Percentiles rank a stretch among this genome's conserved stretches.
Evolutionary conservation across 1,140 invertebrate genomes (phyloP).

Genomic region (Cotesia glomerata): DNA sequence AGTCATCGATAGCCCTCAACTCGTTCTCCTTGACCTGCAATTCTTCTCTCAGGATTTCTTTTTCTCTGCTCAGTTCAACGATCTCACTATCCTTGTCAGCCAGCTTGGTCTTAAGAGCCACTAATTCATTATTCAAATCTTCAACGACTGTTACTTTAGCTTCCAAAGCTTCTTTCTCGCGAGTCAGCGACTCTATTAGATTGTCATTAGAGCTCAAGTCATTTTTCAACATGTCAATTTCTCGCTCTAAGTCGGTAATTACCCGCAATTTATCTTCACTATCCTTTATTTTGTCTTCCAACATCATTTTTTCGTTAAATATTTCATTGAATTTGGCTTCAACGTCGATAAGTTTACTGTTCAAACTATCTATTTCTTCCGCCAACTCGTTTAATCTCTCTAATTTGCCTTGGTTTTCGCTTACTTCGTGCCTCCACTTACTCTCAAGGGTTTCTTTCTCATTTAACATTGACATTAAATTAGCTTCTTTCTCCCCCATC

Average conservation of each 20-base stretch:
- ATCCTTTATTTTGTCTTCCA: background rate
- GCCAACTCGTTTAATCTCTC: conserved; percentile 41
- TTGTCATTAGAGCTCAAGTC: background rate
- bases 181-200: background rate
- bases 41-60: background rate
- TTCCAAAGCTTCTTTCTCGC: background rate
- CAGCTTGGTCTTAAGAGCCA: background rate
- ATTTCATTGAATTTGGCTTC: background rate
- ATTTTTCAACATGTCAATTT: conserved; percentile 22
- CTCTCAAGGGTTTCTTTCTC: conserved; percentile 36
- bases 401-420: conserved; percentile 41
- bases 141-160: conserved; percentile 9
- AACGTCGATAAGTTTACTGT: conserved; percentile 2
- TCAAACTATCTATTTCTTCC: conserved; percentile 28
- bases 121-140: background rate
- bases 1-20: background rate
- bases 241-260: conserved; percentile 16
- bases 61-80: background rate
- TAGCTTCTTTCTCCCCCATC: conserved; percentile 23
- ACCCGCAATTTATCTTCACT: conserved; percentile 17
- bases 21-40: background rate
- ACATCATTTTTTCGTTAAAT: background rate
- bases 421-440: conserved; percentile 48
- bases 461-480: conserved; percentile 5
- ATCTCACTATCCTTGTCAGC: background rate